phyloP scores from a whole-genome alignment of 1,140 invertebrate genomes.

The Plectrocnemia conspersa region DNA sequence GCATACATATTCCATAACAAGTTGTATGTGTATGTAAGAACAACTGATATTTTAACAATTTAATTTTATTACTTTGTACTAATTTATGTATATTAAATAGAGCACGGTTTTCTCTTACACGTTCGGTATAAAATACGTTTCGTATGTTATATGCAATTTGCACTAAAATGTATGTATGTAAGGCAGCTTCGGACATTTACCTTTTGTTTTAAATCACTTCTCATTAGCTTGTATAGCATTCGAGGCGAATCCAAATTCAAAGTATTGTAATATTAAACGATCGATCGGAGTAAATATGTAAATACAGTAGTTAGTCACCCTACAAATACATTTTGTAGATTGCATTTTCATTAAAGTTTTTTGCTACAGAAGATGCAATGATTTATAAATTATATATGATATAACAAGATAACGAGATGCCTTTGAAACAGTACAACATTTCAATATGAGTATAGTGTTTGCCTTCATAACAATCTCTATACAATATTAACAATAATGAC shows the following conservation, averaged over 20 bases:
- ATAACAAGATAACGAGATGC: constrained; percentile 35
- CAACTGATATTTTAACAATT: too few relatives aligned
- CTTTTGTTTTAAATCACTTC: not conserved
- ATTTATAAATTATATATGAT: constrained; percentile 26
- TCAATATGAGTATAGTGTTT: constrained; percentile 28
- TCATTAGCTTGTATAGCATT: constrained; percentile 1
- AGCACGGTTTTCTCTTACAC: not conserved
- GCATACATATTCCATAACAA: too few relatives aligned
- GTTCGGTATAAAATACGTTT: not conserved
- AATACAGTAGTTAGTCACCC: constrained; percentile 33
- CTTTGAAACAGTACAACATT: constrained; percentile 36
- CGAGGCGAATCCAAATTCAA: not conserved
- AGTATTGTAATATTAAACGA: constrained; percentile 16
- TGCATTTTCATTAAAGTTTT: constrained; percentile 33
- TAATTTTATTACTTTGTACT: too few relatives aligned
- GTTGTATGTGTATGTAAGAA: too few relatives aligned
- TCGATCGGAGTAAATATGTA: constrained; percentile 33
- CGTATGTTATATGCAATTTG: not conserved
- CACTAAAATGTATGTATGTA: not conserved
- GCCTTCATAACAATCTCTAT: constrained; percentile 29
- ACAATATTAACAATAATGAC: constrained; percentile 30
- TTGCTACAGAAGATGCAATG: constrained; percentile 32
- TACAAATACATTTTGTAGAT: constrained; percentile 34
- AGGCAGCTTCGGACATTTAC: constrained; percentile 3
- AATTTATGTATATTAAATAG: constrained; percentile 5